Conservation (phyloP, 2,797 vertebrate species). For the Falco naumanni region DNA sequence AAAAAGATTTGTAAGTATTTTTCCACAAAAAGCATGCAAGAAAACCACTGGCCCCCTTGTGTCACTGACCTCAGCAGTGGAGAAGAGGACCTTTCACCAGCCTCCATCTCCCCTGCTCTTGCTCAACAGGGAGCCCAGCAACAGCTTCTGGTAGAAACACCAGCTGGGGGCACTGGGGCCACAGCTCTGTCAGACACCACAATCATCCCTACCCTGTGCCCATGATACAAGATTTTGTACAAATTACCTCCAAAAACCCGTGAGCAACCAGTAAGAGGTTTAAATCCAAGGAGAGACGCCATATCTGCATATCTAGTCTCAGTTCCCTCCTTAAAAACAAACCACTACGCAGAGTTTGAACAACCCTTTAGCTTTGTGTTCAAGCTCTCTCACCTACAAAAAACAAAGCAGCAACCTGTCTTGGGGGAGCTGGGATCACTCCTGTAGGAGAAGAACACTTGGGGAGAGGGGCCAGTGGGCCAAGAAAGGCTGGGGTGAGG, state of each 20-base stretch:
- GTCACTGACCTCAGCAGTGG: neutral
- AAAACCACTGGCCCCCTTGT: neutral
- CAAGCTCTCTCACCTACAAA: neutral
- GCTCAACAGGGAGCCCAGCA: neutral
- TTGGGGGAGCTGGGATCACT: rapidly evolving
- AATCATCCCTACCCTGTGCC: neutral
- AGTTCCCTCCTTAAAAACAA: neutral
- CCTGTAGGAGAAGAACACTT: neutral
- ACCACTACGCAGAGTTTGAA: rapidly evolving
- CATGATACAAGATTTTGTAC: neutral
- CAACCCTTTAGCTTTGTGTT: neutral
- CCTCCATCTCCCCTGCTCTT: neutral
- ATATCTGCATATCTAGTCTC: neutral
- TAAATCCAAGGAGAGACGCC: neutral
- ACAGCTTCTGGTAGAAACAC: neutral
- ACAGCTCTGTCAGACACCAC: rapidly evolving
- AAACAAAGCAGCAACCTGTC: neutral
- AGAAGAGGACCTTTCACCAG: neutral
- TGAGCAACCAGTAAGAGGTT: neutral
- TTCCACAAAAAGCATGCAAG: neutral
- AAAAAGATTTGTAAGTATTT: neutral
- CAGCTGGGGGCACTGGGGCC: neutral
- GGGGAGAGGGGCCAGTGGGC: neutral
- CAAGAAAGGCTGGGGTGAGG: neutral
- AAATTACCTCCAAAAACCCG: neutral